These are phyloP conservation scores for Leptocoma aspasia DNA, from an alignment of 2,113 vertebrate species.

Conservation along the genomic window DNA sequence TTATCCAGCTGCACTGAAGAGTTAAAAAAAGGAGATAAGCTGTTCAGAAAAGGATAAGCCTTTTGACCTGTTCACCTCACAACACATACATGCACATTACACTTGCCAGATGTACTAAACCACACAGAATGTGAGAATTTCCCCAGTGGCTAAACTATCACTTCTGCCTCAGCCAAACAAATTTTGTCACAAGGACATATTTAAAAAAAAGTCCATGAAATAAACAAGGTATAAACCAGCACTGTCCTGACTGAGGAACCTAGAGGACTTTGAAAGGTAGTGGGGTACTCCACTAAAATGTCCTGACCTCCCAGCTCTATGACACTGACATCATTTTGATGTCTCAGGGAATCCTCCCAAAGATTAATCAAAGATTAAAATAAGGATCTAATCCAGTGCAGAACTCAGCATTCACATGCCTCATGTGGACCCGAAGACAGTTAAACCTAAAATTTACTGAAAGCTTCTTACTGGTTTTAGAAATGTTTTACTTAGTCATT, in stretches of 20 bases:
- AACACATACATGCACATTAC: background rate
- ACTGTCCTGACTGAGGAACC: background rate
- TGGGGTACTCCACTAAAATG: background rate
- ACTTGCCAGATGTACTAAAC: background rate
- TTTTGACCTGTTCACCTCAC: background rate
- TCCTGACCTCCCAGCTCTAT: background rate
- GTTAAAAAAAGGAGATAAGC: background rate
- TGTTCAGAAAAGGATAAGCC: background rate
- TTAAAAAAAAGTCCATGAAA: background rate
- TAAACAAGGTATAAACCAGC: background rate
- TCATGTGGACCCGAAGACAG: background rate
- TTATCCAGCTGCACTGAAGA: background rate
- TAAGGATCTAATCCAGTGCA: background rate
- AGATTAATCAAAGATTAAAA: background rate
- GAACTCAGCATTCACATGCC: background rate
- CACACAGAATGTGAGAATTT: conserved; percentile 30
- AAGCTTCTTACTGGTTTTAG: background rate
- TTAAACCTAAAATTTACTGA: background rate
- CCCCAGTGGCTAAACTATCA: conserved; percentile 28
- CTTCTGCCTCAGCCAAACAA: conserved; percentile 1
- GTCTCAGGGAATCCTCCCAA: background rate
- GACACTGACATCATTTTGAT: background rate
- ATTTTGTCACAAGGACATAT: background rate
- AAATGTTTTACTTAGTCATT: background rate
- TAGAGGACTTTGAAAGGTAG: background rate